Evolutionary conservation across 1,140 invertebrate genomes (phyloP).

Genomic region (Camponotus floridanus): DNA sequence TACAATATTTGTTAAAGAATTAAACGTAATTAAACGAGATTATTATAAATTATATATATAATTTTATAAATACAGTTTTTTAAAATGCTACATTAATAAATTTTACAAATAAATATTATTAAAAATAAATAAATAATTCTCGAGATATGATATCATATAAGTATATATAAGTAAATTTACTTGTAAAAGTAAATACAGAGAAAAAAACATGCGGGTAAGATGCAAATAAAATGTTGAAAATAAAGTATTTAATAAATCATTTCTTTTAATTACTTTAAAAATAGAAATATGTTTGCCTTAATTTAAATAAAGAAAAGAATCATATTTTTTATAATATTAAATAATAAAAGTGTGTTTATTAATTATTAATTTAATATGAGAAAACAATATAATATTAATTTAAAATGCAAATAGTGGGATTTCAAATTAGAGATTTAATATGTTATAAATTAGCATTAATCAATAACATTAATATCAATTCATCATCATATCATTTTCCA

Average conservation of each 20-base stretch:
- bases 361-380: neutral
- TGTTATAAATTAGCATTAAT: neutral
- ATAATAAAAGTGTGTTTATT: neutral
- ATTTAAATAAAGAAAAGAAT: neutral
- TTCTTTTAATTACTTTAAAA: neutral
- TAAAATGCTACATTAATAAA: neutral
- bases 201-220: neutral
- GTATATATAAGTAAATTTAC: neutral
- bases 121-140: neutral
- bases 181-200: neutral
- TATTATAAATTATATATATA: neutral
- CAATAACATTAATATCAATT: neutral
- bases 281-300: neutral
- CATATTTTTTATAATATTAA: neutral
- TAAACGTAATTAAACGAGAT: neutral
- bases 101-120: neutral
- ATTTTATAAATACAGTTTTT: neutral
- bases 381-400: neutral
- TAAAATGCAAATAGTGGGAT: neutral
- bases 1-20: neutral
- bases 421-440: neutral
- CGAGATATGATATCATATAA: neutral
- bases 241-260: neutral
- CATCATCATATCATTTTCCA: neutral
- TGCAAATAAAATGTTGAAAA: neutral